Base-by-base conservation (phyloP, 2,797 vertebrate species). In the Bufotes viridis region DNA sequence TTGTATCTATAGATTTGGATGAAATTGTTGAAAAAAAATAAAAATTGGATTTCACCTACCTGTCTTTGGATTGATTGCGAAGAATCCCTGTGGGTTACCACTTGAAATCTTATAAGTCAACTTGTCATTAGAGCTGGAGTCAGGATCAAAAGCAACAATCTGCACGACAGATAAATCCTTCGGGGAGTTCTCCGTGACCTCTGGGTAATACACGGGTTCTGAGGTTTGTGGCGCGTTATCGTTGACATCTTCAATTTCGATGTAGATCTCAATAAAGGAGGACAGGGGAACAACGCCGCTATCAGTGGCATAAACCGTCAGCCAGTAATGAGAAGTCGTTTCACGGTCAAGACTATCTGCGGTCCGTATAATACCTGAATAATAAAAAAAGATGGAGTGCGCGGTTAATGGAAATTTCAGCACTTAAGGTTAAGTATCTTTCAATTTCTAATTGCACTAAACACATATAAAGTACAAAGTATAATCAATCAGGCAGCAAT, bases 61-160 rank as follows among this genome's bases (percentile, higher is more conserved):
- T 89, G 97, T 98, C 94, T 95, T 97, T 82, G 95, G 86, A 89
- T 97, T 96, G 84, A 99, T 96, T 88, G 94, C 91, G 79, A 99
- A 99, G 94, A 99, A 99, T 26, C 98, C 98, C 90, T 99, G 98
- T 0, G 98, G 98, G 93, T 99, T 99, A 90, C 98, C 98, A 57
- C 97, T 99, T 84, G 97, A 97, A 94, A 99, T 99, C 93, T 92
- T 97, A 93, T 97, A 99, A 1, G 92, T 94, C 89, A 99, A 93
- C 90, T 96, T 98, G 90, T 99, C 97, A 2, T 94, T 95, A 88
- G 97, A 96, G 88, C 95, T 96, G 0, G 96, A 96, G 89, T 99
- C 98, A 0, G 98, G 97, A 94, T 99, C 98, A 76, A 96, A 94
- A 0, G 98, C 98, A 53, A 97, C 96, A 60, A 99, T 97, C 82